Base-by-base conservation (phyloP, 1,140 invertebrate species). In the Patella vulgata region DNA sequence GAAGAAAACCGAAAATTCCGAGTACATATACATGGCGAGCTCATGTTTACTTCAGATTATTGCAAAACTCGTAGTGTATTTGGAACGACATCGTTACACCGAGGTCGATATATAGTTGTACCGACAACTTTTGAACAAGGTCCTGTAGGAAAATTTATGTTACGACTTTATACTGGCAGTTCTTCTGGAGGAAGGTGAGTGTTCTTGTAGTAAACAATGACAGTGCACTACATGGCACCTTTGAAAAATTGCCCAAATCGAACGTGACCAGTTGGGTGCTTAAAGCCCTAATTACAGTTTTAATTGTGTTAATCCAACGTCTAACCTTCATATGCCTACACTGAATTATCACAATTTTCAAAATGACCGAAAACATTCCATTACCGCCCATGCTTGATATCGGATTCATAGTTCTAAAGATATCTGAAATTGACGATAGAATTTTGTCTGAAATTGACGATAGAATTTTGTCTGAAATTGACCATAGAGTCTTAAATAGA, bases 21-120 rank as follows among this genome's bases (percentile, higher is more conserved):
- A 40, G 72, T 89, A 27, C 88, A 89, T 70, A 82, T 82, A 23
- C 70, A 82, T 33, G 79, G 81, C 42, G 78, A 84, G 36, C 73
- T 74, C 27, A 79, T 84, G 14, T 80, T 75, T 40, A 83, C 74
- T 11, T 86, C 85, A 11, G 86, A 88, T 42, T 88, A 87, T 67
- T 75, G 82, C 5, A 79, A 81, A 63, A 82, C 80, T 31, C 70
- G 88, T 51, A 86, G 84, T 58, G 80, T 89, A 9, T 88, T 87
- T 65, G 83, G 82, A n/a, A 79, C 65, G 19, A 40, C 65, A 5
- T 63, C 59, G n/a, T 58, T 82, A 53, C 68, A 77, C 21, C 79
- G 81, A 50, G 90, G 89, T 3, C 79, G 87, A 14, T 89, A 91
- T 78, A 81, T 90, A 12, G 74, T 91, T 8, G 75, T 90, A 3